Percentiles rank a stretch among this genome's conserved stretches.
phyloP scores from a whole-genome alignment of 2,797 vertebrate species.

The Anas bahamensis region DNA sequence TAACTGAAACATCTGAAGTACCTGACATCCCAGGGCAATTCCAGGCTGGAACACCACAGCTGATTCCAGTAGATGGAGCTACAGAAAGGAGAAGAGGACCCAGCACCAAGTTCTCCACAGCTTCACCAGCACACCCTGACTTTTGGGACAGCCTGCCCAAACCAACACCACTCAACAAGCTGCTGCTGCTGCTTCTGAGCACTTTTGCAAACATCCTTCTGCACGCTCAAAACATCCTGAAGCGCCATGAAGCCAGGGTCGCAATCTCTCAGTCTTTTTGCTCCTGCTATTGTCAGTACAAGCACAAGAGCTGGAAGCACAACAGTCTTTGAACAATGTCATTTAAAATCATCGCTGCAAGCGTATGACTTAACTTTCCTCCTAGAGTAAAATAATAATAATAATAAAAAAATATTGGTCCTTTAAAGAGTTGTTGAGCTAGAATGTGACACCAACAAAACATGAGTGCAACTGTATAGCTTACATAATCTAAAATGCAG shows the following conservation, averaged over 20 bases:
- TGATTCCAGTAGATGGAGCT: constrained; percentile 57
- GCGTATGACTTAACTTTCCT: neutral
- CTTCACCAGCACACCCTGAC: neutral
- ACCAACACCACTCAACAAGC: neutral
- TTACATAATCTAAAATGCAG: neutral
- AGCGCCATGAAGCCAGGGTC: rapidly evolving
- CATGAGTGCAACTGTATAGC: rapidly evolving
- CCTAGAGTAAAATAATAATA: neutral
- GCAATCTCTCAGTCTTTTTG: neutral
- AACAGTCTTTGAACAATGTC: neutral
- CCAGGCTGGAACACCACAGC: neutral
- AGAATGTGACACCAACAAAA: neutral
- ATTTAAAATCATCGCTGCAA: neutral
- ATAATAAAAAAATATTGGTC: no score
- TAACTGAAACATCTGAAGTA: neutral
- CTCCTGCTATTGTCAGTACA: neutral
- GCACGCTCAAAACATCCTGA: neutral
- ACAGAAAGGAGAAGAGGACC: neutral
- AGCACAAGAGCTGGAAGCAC: neutral
- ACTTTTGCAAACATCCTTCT: neutral
- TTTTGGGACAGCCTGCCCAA: neutral
- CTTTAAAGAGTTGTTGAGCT: neutral
- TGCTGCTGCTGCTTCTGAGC: neutral
- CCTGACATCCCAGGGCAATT: rapidly evolving
- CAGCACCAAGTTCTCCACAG: neutral